Evolutionary conservation across 2,888 invertebrate genomes (phyloP).

Genomic region (Cerastis rubricosa): DNA sequence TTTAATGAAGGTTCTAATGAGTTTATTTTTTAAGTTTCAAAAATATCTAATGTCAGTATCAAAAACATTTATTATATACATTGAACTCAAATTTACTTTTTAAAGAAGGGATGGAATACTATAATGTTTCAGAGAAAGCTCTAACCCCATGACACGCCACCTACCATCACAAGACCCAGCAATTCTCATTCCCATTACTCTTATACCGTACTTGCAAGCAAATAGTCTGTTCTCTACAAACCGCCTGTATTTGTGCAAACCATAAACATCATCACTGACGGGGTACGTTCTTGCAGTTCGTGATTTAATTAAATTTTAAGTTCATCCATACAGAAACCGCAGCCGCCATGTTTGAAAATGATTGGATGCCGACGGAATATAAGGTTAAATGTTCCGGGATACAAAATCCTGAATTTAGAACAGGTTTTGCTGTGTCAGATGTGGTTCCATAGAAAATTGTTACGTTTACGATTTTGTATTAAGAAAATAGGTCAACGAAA

Average conservation of each 20-base stretch:
- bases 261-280: constrained; percentile 51
- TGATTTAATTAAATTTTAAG: constrained; percentile 74
- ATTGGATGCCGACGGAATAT: constrained; percentile 51
- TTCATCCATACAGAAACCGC: constrained; percentile 70
- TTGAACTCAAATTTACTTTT: neutral
- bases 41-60: neutral
- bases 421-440: constrained; percentile 8
- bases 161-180: neutral
- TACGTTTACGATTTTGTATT: neutral
- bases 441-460: neutral
- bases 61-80: neutral
- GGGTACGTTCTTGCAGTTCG: constrained; percentile 43
- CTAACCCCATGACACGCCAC: neutral
- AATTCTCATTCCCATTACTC: constrained; percentile 31
- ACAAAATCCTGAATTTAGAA: constrained; percentile 28
- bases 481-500: neutral
- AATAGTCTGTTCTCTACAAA: constrained; percentile 31
- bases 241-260: constrained; percentile 34
- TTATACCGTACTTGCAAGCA: constrained; percentile 32
- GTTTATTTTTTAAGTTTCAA: neutral
- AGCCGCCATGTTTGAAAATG: constrained; percentile 62
- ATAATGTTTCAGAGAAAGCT: neutral
- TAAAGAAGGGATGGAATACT: neutral
- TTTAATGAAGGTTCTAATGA: constrained; percentile 22
- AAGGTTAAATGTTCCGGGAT: constrained; percentile 28